Evolutionary conservation across 2,113 vertebrate genomes (phyloP).

Genomic region (Pachypanchax playfairii): DNA sequence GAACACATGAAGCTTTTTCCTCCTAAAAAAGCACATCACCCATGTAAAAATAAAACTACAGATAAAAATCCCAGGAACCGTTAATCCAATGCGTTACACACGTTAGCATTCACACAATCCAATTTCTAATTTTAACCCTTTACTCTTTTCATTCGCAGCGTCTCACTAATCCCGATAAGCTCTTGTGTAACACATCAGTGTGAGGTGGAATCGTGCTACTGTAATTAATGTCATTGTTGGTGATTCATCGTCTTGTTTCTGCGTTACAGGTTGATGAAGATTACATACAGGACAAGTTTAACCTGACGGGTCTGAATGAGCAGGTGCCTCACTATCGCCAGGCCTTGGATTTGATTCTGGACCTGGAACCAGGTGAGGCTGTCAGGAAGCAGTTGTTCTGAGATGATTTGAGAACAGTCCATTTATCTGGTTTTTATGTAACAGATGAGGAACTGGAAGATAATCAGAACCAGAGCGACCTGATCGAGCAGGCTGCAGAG

Average conservation of each 20-base stretch:
- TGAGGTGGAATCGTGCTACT: background rate
- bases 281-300: constrained; percentile 95
- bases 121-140: constrained; percentile 38
- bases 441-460: constrained; percentile 92
- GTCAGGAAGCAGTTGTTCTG: background rate
- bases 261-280: constrained; percentile 88
- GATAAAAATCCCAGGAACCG: constrained; percentile 1
- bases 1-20: too few species aligned
- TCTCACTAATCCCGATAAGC: constrained; percentile 44
- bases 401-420: background rate
- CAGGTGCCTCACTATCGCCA: constrained; percentile 93
- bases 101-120: constrained; percentile 3
- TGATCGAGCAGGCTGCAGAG: constrained; percentile 94
- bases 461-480: constrained; percentile 92
- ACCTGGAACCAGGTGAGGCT: constrained; percentile 88
- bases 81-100: background rate
- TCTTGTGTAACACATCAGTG: constrained; percentile 33
- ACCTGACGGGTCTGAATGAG: constrained; percentile 91
- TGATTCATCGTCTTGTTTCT: constrained; percentile 4
- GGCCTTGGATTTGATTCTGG: constrained; percentile 92
- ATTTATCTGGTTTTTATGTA: background rate
- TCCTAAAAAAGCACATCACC: background rate
- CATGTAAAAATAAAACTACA: background rate
- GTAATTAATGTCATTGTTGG: constrained; percentile 18
- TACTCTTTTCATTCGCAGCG: constrained; percentile 25